phyloP scores from a whole-genome alignment of 2,888 invertebrate genomes.

The Fragum fragum region DNA sequence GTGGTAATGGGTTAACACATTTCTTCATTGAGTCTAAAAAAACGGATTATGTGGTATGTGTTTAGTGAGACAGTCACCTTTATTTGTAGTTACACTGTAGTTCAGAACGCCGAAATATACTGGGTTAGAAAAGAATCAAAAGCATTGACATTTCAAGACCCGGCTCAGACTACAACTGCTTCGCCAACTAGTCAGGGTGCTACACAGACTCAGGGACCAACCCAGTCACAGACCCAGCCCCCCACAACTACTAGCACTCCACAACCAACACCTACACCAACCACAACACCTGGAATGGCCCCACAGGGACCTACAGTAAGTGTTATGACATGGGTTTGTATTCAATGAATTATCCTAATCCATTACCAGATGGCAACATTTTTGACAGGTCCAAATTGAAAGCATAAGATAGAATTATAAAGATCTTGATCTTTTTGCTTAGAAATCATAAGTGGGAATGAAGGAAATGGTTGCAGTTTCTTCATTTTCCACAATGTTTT shows the following conservation, averaged over 20 bases:
- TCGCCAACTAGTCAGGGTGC: neutral
- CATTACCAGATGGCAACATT: no score
- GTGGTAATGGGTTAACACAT: no score
- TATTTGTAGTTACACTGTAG: constrained; percentile 43
- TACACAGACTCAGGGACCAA: neutral
- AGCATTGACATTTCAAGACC: constrained; percentile 30
- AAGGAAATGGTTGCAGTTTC: no score
- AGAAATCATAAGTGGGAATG: no score
- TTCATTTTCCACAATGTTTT: no score
- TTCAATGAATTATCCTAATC: no score
- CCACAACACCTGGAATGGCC: neutral
- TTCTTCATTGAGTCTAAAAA: no score
- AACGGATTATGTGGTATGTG: neutral
- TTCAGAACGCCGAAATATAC: constrained; percentile 8
- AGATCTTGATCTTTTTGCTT: no score
- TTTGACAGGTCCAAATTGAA: no score
- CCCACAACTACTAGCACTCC: neutral
- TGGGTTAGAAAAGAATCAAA: constrained; percentile 33
- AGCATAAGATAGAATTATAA: no score
- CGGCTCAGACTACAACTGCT: neutral
- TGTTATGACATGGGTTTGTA: no score
- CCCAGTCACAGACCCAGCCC: neutral
- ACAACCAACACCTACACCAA: neutral
- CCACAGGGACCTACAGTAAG: neutral
- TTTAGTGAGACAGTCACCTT: neutral